Evolutionary conservation across 2,888 invertebrate genomes (phyloP).

Genomic region (Spicauda simplicius): DNA sequence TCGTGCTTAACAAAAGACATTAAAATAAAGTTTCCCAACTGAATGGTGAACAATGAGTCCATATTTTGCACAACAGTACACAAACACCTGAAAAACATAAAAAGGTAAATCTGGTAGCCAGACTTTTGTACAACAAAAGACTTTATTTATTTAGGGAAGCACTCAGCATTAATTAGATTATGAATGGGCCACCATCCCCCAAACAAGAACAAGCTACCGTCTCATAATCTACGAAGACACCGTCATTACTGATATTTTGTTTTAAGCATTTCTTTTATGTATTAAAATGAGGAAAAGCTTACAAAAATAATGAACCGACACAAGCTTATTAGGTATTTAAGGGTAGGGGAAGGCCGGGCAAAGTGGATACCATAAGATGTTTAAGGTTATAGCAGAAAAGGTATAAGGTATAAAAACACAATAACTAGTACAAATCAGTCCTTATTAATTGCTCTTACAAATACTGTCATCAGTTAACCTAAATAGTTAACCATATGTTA

Average conservation of each 20-base stretch:
- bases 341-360: too few species aligned
- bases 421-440: too few species aligned
- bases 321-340: not conserved
- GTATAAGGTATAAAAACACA: too few species aligned
- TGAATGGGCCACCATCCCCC: slow-evolving; percentile 51
- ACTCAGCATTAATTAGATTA: slow-evolving; percentile 68
- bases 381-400: too few species aligned
- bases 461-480: too few species aligned
- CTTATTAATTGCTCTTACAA: too few species aligned
- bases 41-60: slow-evolving; percentile 22
- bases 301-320: not conserved
- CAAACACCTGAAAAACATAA: slow-evolving; percentile 36
- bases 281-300: slow-evolving; percentile 9
- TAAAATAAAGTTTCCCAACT: slow-evolving; percentile 24
- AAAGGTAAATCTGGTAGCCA: slow-evolving; percentile 47
- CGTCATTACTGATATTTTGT: slow-evolving; percentile 23
- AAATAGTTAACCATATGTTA: too few species aligned
- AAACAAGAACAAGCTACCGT: slow-evolving; percentile 31
- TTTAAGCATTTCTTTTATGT: slow-evolving; percentile 19
- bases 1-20: slow-evolving; percentile 28
- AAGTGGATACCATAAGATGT: too few species aligned
- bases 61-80: slow-evolving; percentile 23
- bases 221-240: slow-evolving; percentile 31
- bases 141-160: slow-evolving; percentile 68
- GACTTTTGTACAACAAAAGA: slow-evolving; percentile 60